Conservation (phyloP, 1,140 invertebrate genomes). For the Myzus persicae region DNA sequence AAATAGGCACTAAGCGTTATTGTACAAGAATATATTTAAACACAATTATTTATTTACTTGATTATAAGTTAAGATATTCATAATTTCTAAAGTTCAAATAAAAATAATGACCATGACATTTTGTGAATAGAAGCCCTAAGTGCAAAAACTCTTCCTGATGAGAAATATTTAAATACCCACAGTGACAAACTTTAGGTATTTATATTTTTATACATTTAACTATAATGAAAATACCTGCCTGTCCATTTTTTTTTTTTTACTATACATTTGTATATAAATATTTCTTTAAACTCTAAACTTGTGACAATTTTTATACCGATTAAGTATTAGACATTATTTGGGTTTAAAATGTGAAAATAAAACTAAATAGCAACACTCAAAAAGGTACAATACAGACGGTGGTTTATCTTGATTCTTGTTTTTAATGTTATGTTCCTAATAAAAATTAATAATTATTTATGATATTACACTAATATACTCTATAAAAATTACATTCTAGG, state of each 20-base stretch:
- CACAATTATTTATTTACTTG: not conserved
- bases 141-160: not conserved
- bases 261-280: not conserved
- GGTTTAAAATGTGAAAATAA: not conserved
- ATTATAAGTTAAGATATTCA: conserved; percentile 13
- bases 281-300: not conserved
- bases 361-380: not conserved
- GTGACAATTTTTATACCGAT: not conserved
- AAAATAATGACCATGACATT: conserved; percentile 24
- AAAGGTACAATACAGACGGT: not conserved
- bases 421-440: not conserved
- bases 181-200: not conserved
- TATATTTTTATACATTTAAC: not conserved
- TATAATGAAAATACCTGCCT: not conserved
- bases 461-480: no score
- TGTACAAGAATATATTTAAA: not conserved
- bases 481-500: no score
- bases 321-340: not conserved
- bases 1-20: not conserved
- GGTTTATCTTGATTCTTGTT: not conserved
- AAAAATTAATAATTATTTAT: not conserved
- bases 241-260: not conserved
- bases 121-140: not conserved
- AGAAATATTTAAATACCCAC: conserved; percentile 6
- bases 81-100: conserved; percentile 20